phyloP scores from a whole-genome alignment of 1,140 invertebrate genomes.

The Aphidius ervi region DNA sequence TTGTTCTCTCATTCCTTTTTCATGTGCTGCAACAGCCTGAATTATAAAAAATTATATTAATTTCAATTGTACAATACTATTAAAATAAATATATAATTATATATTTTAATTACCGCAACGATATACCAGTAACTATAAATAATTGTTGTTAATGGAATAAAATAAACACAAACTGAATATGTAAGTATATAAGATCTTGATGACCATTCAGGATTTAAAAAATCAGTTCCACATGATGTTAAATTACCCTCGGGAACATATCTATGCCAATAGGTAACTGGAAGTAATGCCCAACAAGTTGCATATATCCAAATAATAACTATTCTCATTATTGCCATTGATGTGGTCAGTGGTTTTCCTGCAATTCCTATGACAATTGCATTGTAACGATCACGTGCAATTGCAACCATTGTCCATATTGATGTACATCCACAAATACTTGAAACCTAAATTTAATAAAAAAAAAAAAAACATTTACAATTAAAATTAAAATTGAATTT shows the following conservation, averaged over 20 bases:
- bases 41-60: neutral
- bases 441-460: constrained; percentile 58
- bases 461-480: no score
- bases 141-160: constrained; percentile 66
- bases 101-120: constrained; percentile 55
- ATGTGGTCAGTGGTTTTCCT: constrained; percentile 66
- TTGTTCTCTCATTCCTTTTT: constrained; percentile 76
- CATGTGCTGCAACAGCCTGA: constrained; percentile 70
- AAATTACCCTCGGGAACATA: constrained; percentile 86
- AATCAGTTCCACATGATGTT: constrained; percentile 82
- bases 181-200: constrained; percentile 66
- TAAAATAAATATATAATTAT: no score
- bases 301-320: constrained; percentile 68
- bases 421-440: constrained; percentile 70
- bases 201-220: constrained; percentile 63
- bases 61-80: no score
- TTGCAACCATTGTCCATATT: constrained; percentile 80
- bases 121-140: constrained; percentile 78
- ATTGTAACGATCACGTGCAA: constrained; percentile 78
- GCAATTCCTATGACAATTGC: constrained; percentile 79
- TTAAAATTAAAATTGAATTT: no score
- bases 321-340: constrained; percentile 64
- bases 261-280: constrained; percentile 47
- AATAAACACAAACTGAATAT: constrained; percentile 69
- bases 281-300: constrained; percentile 64